Evolutionary conservation across 2,797 vertebrate species (phyloP).

Genomic region (Cetoscarus ocellatus): DNA sequence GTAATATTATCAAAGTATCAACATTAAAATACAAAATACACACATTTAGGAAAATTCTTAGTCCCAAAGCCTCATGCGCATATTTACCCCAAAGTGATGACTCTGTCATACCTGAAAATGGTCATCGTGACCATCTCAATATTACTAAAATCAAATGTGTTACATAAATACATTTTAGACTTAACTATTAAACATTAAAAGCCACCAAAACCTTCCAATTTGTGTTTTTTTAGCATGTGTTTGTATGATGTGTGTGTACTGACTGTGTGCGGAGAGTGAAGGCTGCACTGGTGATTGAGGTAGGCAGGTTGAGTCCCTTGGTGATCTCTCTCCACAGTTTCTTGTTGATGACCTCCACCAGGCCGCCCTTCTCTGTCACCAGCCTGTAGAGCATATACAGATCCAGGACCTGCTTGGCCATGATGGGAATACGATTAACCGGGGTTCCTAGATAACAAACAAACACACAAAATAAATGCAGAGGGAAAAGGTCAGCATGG

Average conservation of each 20-base stretch:
- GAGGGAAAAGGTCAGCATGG: constrained; percentile 16
- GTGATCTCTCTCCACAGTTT: constrained; percentile 99
- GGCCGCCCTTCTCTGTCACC: constrained; percentile 97
- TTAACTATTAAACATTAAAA: no score
- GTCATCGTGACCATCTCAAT: no score
- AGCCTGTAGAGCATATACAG: constrained; percentile 96
- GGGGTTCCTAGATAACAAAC: constrained; percentile 88
- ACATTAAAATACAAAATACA: no score
- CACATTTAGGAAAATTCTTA: no score
- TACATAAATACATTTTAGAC: no score
- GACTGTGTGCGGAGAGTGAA: constrained; percentile 98
- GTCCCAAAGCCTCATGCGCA: no score
- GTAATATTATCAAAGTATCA: no score
- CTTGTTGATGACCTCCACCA: constrained; percentile 99
- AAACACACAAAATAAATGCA: constrained; percentile 16
- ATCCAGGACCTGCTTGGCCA: constrained; percentile 98
- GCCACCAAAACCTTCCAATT: no score
- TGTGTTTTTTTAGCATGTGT: constrained; percentile 6
- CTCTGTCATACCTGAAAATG: no score
- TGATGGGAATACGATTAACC: constrained; percentile 97
- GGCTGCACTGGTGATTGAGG: constrained; percentile 98
- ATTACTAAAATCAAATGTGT: no score
- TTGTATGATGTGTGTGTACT: constrained; percentile 69
- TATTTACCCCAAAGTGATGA: no score
- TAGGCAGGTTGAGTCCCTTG: constrained; percentile 96